Conservation (phyloP, 2,113 vertebrate genomes). For the Spermophilus dauricus region DNA sequence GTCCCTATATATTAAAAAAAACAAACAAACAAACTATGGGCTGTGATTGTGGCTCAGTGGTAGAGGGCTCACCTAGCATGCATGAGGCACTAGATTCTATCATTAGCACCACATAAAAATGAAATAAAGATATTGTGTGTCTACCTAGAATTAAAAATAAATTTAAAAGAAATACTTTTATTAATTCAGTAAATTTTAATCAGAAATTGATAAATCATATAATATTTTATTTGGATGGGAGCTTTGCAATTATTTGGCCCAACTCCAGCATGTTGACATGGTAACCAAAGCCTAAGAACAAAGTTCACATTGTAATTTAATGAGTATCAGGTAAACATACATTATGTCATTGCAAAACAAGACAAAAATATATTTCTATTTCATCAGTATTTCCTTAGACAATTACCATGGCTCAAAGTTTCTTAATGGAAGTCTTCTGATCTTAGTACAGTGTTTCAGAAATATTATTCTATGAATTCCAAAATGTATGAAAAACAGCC, state of each 20-base stretch:
- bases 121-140: too few species aligned
- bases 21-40: too few species aligned
- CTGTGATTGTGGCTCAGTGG: too few species aligned
- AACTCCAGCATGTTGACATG: neutral
- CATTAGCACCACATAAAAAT: too few species aligned
- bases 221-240: neutral
- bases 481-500: neutral
- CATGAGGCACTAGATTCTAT: too few species aligned
- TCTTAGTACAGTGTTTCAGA: neutral
- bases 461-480: constrained; percentile 31
- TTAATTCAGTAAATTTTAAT: constrained; percentile 1
- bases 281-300: neutral
- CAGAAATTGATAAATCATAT: neutral
- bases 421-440: neutral
- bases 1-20: neutral
- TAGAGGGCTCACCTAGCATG: too few species aligned
- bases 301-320: neutral
- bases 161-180: neutral
- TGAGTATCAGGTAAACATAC: neutral
- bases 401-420: neutral
- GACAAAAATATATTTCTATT: neutral
- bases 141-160: too few species aligned
- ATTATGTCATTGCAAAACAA: neutral
- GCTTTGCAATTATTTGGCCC: neutral
- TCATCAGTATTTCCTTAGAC: neutral